phyloP scores from a whole-genome alignment of 2,797 vertebrate genomes.

The Amblyraja radiata region DNA sequence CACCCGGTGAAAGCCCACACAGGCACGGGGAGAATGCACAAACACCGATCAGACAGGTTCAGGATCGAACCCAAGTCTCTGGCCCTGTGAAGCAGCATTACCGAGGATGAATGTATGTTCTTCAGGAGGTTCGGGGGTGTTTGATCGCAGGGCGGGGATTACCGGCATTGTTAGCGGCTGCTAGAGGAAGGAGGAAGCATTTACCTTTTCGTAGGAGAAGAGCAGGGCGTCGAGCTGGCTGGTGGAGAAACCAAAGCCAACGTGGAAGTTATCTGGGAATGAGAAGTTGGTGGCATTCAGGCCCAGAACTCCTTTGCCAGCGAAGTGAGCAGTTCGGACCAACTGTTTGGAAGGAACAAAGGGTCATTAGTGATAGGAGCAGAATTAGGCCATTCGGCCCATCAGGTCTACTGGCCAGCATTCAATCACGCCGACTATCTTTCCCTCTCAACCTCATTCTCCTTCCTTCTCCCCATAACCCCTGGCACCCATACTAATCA shows the following conservation, averaged over 20 bases:
- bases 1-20: too few species aligned
- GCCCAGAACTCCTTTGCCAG: slow-evolving; percentile 53
- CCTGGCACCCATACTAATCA: background rate
- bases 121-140: too few species aligned
- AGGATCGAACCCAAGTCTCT: too few species aligned
- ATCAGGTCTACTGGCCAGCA: too few species aligned
- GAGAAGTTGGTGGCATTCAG: slow-evolving; percentile 45
- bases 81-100: too few species aligned
- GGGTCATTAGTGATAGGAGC: too few species aligned
- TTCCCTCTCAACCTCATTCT: background rate
- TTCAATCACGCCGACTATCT: too few species aligned
- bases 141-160: background rate
- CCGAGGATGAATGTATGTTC: too few species aligned
- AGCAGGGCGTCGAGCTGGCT: background rate
- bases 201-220: slow-evolving; percentile 42
- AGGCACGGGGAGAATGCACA: too few species aligned
- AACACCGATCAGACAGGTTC: too few species aligned
- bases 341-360: slow-evolving; percentile 49
- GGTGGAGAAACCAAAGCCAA: slow-evolving; percentile 65
- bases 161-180: too few species aligned
- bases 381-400: too few species aligned
- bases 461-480: background rate
- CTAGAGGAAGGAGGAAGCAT: background rate
- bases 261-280: slow-evolving; percentile 53
- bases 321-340: slow-evolving; percentile 58